phyloP scores from a whole-genome alignment of 1,140 invertebrate species.

The Cephus cinctus region DNA sequence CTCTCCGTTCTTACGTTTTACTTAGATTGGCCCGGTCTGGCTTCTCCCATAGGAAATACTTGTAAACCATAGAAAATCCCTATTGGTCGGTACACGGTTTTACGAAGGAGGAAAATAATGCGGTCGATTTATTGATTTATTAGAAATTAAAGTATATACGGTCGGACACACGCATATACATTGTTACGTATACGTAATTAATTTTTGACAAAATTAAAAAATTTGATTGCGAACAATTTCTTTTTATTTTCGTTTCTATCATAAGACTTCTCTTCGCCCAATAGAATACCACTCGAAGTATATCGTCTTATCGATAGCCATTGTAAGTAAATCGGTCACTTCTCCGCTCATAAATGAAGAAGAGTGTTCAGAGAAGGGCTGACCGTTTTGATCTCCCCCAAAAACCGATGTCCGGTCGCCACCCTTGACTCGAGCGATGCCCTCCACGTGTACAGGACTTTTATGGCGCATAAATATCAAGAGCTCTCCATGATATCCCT shows the following conservation, averaged over 20 bases:
- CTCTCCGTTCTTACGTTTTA: conserved; percentile 34
- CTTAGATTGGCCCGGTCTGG: conserved; percentile 32
- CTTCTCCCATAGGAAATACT: conserved; percentile 16
- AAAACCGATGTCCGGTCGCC: conserved; percentile 49
- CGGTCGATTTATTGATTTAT: no score
- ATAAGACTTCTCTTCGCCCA: no score
- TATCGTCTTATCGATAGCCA: conserved; percentile 29
- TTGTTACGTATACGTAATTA: no score
- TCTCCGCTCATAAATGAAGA: conserved; percentile 37
- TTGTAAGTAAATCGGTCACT: conserved; percentile 53
- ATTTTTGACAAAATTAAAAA: no score
- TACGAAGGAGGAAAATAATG: no score
- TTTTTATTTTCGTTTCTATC: background rate
- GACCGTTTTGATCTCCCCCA: conserved; percentile 34
- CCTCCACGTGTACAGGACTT: conserved; percentile 45
- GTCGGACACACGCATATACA: no score
- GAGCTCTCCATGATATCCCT: conserved; percentile 49
- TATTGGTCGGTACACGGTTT: no score
- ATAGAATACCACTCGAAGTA: no score
- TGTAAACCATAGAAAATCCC: conserved; percentile 5
- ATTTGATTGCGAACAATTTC: no score
- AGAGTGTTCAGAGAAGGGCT: conserved; percentile 14
- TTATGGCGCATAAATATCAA: conserved; percentile 57
- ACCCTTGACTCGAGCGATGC: conserved; percentile 42
- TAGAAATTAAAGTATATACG: no score